Conservation (phyloP, 1,140 invertebrate genomes). For the Tetramorium simillimum region DNA sequence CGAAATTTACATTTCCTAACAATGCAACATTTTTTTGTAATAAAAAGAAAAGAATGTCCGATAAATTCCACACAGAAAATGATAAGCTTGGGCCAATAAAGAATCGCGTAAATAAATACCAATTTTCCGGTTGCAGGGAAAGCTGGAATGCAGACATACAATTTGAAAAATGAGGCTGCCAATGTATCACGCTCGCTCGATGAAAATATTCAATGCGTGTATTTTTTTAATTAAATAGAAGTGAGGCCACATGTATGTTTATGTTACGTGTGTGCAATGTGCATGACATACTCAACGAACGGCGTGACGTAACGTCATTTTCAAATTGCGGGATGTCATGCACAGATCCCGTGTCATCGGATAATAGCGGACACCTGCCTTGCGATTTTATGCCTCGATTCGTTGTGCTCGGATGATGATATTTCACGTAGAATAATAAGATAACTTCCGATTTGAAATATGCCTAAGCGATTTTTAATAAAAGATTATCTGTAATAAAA, state of each 20-base stretch:
- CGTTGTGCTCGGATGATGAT: constrained; percentile 10
- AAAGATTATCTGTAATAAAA: not conserved
- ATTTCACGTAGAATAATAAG: constrained; percentile 39
- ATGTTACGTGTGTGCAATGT: constrained; percentile 49
- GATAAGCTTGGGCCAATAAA: constrained; percentile 13
- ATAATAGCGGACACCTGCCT: constrained; percentile 40
- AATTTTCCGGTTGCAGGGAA: not conserved
- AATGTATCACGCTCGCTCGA: not conserved
- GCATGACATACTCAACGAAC: constrained; percentile 41
- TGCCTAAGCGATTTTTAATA: not conserved
- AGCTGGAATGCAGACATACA: constrained; percentile 25
- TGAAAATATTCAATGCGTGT: constrained; percentile 20
- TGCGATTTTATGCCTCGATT: constrained; percentile 47
- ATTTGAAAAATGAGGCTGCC: constrained; percentile 35
- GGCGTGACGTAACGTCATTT: constrained; percentile 45
- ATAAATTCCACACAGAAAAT: not conserved
- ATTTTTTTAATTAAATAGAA: constrained; percentile 50
- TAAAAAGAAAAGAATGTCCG: not conserved
- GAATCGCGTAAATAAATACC: constrained; percentile 37
- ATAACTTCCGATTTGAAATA: constrained; percentile 16
- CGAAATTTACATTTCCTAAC: not conserved
- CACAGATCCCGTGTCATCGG: constrained; percentile 50
- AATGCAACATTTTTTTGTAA: not conserved
- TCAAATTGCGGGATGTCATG: constrained; percentile 53
- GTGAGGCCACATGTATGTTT: constrained; percentile 10